A percentile compares a stretch with the other conserved stretches of the same genome.
Conservation (phyloP, 2,113 vertebrate species). For the Brachypodius melanocephalos region DNA sequence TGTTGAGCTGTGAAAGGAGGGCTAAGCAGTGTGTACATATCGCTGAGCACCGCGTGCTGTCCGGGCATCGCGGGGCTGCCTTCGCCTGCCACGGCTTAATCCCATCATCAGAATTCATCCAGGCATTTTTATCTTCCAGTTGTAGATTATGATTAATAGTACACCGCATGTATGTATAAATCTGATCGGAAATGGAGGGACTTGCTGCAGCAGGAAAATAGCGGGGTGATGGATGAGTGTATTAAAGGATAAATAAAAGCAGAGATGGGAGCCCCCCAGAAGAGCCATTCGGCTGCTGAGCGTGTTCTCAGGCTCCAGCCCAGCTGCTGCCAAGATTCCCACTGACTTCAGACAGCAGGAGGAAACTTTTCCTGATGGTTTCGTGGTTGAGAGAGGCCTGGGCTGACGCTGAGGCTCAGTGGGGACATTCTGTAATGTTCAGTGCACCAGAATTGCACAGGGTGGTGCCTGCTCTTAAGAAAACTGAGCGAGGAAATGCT, state of each 20-base stretch:
- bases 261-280: background rate
- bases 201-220: background rate
- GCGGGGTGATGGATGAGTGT: background rate
- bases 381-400: background rate
- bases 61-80: background rate
- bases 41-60: background rate
- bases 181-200: background rate
- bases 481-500: rapidly evolving
- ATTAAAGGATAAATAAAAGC: background rate
- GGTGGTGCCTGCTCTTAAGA: background rate
- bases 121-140: slow-evolving; percentile 6
- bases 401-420: rapidly evolving
- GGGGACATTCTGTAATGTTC: rapidly evolving
- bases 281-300: background rate
- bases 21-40: background rate
- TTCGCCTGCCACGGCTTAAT: background rate
- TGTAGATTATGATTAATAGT: slow-evolving; percentile 32
- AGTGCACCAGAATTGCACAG: rapidly evolving
- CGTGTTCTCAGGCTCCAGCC: rapidly evolving
- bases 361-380: background rate
- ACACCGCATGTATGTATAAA: background rate
- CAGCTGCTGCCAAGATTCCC: background rate
- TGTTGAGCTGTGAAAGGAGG: slow-evolving; percentile 29
- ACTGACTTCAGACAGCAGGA: background rate
- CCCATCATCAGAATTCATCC: slow-evolving; percentile 14